Conservation (phyloP, 1,140 invertebrate species). For the Brachionus angularis region DNA sequence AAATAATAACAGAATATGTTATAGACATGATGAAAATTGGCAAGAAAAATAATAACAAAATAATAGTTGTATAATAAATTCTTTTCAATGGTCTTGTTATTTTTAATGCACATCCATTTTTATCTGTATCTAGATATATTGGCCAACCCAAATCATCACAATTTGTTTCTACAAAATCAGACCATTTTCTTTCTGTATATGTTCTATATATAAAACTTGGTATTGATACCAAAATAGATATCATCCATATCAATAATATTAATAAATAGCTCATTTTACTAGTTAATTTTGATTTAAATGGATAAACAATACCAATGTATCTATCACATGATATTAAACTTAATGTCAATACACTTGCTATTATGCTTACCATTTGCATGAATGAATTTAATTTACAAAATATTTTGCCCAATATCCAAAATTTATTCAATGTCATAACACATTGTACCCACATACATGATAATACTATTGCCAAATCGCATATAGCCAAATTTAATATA, state of each 20-base stretch:
- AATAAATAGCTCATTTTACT: not conserved
- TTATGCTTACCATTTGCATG: not conserved
- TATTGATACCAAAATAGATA: not conserved
- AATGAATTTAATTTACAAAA: conserved; percentile 36
- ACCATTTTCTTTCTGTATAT: not conserved
- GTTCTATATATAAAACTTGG: conserved; percentile 22
- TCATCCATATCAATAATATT: not conserved
- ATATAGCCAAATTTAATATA: conserved; percentile 20
- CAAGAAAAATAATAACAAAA: conserved; percentile 52
- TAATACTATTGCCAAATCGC: conserved; percentile 3
- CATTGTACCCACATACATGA: conserved; percentile 13
- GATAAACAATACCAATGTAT: not conserved
- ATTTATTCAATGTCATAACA: not conserved
- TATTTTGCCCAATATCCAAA: conserved; percentile 27
- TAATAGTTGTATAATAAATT: conserved; percentile 51
- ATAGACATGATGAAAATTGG: conserved; percentile 53
- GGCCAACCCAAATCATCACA: conserved; percentile 9
- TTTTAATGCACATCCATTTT: not conserved
- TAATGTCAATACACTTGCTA: conserved; percentile 1
- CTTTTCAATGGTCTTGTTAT: conserved; percentile 47
- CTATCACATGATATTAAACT: conserved; percentile 2
- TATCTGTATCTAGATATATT: not conserved
- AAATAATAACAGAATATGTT: conserved; percentile 52
- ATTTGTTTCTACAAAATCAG: not conserved
- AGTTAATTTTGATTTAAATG: not conserved